Base-by-base conservation (phyloP, 2,113 vertebrate genomes). In the Pomatorhinus ruficollis region DNA sequence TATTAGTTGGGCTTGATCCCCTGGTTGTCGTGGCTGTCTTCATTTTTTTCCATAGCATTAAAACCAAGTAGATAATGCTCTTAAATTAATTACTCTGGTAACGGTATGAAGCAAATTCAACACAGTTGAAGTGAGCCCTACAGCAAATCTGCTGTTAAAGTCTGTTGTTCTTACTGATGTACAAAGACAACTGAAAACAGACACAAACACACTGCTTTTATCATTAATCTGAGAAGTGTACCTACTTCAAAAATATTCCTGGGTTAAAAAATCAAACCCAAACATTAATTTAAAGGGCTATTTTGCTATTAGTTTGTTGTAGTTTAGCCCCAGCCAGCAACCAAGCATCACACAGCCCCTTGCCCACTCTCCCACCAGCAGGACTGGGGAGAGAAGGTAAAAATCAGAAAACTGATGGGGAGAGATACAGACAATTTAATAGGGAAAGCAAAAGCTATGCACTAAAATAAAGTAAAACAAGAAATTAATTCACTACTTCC, bases 311-410 rank as follows among this genome's bases (percentile, higher is more conserved):
- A 56, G 7, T 15, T 60, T 83, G 24, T 25, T n/a, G 9, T 18
- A 66, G 61, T 53, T 83, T 31, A 76, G 14, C 27, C 20, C 20
- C 24, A 61, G 13, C 11, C n/a, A 61, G 21, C 13, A 75, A 68
- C 6, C 39, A 60, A 40, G 21, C n/a, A 60, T 9, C 28, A 68
- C 0, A 0, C 5, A 76, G 24, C 11, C 15, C 4, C 44, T 52
- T 28, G 33, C 23, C 74, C 33, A 30, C 17, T 54, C 14, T 75
- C 24, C 21, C 24, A 53, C 21, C 21, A 69, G 70, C 12, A 69
- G 30, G n/a, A 69, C 10, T 12, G 12, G 23, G 23, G 28, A 75
- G 24, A n/a, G 23, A 74, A 20, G 8, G 13, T 24, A 52, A 82
- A 75, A 75, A n/a, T 53, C 21, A 59, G 39, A 75, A 75, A 82